phyloP scores from a whole-genome alignment of 2,888 invertebrate genomes.

The Hipparchia semele region DNA sequence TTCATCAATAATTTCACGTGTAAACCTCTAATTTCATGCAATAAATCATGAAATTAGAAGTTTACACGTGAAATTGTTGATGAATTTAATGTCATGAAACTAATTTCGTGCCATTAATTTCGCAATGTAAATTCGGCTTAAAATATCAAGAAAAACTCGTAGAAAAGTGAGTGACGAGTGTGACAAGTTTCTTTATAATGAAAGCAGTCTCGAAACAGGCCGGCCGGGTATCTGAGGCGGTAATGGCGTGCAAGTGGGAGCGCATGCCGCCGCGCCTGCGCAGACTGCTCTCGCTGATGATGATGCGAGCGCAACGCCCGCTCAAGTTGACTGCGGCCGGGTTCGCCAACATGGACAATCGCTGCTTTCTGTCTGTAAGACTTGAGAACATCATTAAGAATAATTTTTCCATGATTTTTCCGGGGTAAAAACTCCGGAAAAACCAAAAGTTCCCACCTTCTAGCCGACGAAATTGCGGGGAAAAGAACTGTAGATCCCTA shows the following conservation, averaged over 20 bases:
- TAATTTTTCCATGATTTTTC: too few species aligned
- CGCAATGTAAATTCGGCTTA: background rate
- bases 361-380: constrained; percentile 70
- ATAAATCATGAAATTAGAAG: too few species aligned
- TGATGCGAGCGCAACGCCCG: constrained; percentile 73
- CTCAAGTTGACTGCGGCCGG: constrained; percentile 73
- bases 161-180: background rate
- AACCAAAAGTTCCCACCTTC: too few species aligned
- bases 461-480: too few species aligned
- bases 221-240: constrained; percentile 61
- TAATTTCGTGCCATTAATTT: too few species aligned
- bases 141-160: constrained; percentile 3
- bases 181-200: constrained; percentile 11
- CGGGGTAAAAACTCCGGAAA: too few species aligned
- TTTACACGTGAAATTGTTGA: too few species aligned
- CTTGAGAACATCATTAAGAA: too few species aligned
- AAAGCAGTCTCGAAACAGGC: constrained; percentile 51
- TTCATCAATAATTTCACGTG: too few species aligned
- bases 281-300: constrained; percentile 58
- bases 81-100: too few species aligned
- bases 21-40: too few species aligned
- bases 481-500: too few species aligned
- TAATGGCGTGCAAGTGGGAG: constrained; percentile 73
- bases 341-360: constrained; percentile 73
- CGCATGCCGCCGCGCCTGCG: constrained; percentile 60